Evolutionary conservation across 2,113 vertebrate genomes (phyloP), one percentile per base, ranked within the genome.

Genomic region (Trachemys scripta): DNA sequence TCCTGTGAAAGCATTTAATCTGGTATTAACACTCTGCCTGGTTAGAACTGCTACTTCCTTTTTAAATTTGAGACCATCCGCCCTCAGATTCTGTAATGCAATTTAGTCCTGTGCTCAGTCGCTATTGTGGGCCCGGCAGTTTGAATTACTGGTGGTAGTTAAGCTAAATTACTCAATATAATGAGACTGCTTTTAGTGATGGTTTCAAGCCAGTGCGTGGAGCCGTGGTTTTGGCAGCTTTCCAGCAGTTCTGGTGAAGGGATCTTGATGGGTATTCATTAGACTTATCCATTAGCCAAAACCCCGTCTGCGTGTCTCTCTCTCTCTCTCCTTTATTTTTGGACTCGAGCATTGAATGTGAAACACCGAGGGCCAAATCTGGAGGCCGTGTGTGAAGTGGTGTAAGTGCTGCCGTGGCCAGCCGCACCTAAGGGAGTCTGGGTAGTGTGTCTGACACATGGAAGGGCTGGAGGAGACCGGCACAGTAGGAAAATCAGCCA

Each of bases 1-100:
- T 94, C 54, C 87, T 88, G 87, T 89, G 89, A 96, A 97, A 96
- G 87, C 91, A 78, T 96, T 97, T 97, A 96, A 97, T 97, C 94
- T 90, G 80, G 72, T 82, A 90, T 96, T 96, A 95, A 96, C 94
- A 83, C 50, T 51, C 54, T 78, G 87, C 47, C 89, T 95, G 87
- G 82, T 88, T 57, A 88, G 82, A 94, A 85, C 49, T 0, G 2
- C 51, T 75, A 82, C 80, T 96, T 93, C 80, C 50, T 90, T 92
- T 97, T 95, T 86, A 93, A 81, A 87, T 90, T 42, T 83, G 83
- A 91, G 89, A 75, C 56, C 65, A 80, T 75, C 89, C 69, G 91
- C 59, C 75, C 56, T 92, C 69, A 85, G 83, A 56, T 87, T 57
- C 88, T 90, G 93, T 62, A 82, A 91, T 82, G 89, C 91, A 65